Evolutionary conservation across 2,888 invertebrate species (phyloP), one percentile per base, ranked within the genome.

Genomic region (Actias luna): DNA sequence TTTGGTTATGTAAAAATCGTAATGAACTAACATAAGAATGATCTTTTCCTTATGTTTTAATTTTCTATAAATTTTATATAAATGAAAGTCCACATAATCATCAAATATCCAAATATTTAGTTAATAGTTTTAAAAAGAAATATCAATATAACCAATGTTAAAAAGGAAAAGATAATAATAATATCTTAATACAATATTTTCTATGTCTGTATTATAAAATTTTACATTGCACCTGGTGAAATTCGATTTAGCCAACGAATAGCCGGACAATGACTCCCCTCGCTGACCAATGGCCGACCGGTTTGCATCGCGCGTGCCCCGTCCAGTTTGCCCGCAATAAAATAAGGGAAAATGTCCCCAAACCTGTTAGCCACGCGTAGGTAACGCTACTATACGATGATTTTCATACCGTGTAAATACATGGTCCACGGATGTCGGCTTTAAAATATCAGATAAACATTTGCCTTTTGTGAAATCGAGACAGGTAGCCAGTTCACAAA

Each of bases 371-470:
- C 69, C 77, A 76, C 79, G 77, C 76, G 77, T 66, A 68, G 46
- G 61, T 69, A 68, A 72, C 79, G 42, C 18, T 18, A 72, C 69
- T 75, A 75, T 77, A 69, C 69, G 69, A 76, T 74, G 72, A 71
- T 75, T 76, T 78, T 79, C 74, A 82, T 80, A 78, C 74, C 78
- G 78, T 82, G 82, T 88, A 87, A 86, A 83, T 88, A 87, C 86
- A 88, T 90, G 91, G 90, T 87, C 88, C 92, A 78, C 78, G 89
- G 92, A 92, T 92, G 92, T 85, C 89, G 83, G 77, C 69, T 78
- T 74, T 74, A 70, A 75, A 78, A 74, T 76, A 76, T 77, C 78
- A 78, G 79, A 83, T 87, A 89, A 88, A 86, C 78, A 84, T 77
- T 79, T 75, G 74, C 77, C 83, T 84, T 83, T 88, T 86, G 80